Base-by-base conservation (phyloP, 2,888 invertebrate genomes). In the Oegoconia quadripuncta region DNA sequence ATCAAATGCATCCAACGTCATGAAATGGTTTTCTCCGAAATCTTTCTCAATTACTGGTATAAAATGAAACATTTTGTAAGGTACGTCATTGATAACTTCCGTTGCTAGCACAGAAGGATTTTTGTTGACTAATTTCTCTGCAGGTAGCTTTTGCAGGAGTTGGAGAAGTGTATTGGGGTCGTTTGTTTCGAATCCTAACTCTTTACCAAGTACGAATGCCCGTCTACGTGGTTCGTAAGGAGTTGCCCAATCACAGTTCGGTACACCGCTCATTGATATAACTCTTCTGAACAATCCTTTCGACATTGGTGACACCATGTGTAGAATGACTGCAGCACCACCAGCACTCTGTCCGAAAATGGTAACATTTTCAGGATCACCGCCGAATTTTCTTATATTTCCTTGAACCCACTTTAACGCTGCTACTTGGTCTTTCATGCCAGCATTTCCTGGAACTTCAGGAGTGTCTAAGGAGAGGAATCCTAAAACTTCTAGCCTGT, bases 391-490 rank as follows among this genome's bases (percentile, higher is more conserved):
- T 0, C 34, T 20, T 11, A 74, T 69, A 34, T 73, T 73, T 11
- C 55, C 50, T 15, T 64, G 50, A 0, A 74, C 58, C 74, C 73
- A 74, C 36, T 50, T 62, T 13, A 74, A 39, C n/a, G 73, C 72
- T 3, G 58, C 54, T 0, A 64, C 63, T 58, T 72, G 71, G 25
- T 74, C 74, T 48, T 89, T 90, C 11, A 90, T 50, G 0, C 88
- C 90, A 41, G 89, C 88, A 57, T 91, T 91, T 2, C 91, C 91
- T 0, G 90, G 89, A 0, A 89, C 89, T 28, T 87, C 88, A 35
- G 59, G 53, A 11, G 88, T 88, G n/a, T 70, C 72, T 1, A 89
- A 74, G 17, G 89, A 89, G 1, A 91, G 63, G 48, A 90, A 91
- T 1, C 90, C 90, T 2, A 90, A 50, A 0, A 83, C 76, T 1